phyloP scores from a whole-genome alignment of 2,113 vertebrate species.

The Serilophus lunatus region DNA sequence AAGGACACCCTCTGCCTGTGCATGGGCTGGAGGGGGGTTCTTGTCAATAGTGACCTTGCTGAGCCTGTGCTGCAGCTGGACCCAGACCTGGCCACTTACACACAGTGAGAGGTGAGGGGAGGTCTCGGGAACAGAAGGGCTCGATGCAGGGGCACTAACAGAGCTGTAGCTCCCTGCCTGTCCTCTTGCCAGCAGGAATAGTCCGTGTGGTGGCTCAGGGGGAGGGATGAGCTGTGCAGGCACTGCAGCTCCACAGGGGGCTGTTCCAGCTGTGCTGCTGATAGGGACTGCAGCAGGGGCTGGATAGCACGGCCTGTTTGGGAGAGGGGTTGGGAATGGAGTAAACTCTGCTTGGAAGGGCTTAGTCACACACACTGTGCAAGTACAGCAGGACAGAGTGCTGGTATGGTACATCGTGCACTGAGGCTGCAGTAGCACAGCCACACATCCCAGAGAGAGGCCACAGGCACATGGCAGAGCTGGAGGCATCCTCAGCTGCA shows the following conservation, averaged over 20 bases:
- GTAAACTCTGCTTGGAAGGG: not conserved
- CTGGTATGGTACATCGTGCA: accelerated
- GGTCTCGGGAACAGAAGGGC: not conserved
- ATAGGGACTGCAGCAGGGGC: not conserved
- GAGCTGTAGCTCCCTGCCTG: not conserved
- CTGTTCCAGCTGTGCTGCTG: not conserved
- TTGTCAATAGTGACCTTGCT: too few species aligned
- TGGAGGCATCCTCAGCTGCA: too few species aligned
- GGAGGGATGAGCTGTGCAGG: not conserved
- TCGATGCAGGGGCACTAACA: accelerated
- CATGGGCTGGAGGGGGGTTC: too few species aligned
- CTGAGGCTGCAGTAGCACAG: not conserved
- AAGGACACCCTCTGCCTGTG: too few species aligned
- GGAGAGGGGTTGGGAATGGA: not conserved
- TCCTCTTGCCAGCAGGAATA: not conserved
- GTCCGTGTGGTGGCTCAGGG: too few species aligned
- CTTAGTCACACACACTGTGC: not conserved
- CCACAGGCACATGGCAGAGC: not conserved
- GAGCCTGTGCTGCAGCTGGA: not conserved
- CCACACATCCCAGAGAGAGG: not conserved
- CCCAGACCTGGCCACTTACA: accelerated
- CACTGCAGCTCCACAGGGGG: not conserved
- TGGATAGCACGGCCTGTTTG: not conserved
- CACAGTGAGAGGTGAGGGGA: not conserved
- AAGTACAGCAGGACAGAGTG: too few species aligned